Conservation (phyloP, 2,888 invertebrate species). For the Euzetes globulus region DNA sequence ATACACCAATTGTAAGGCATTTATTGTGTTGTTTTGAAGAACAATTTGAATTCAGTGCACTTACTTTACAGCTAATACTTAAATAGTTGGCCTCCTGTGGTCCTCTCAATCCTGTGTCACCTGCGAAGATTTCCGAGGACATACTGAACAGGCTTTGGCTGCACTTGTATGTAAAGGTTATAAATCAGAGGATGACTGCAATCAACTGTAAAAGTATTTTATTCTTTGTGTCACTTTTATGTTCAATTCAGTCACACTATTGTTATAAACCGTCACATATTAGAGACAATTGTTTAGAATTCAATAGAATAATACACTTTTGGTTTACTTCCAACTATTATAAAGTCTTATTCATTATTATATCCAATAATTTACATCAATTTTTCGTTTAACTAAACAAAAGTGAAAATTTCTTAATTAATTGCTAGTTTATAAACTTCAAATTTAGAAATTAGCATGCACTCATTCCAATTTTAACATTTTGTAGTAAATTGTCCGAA, state of each 20-base stretch:
- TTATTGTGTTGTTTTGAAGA: background rate
- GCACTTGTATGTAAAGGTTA: background rate
- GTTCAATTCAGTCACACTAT: background rate
- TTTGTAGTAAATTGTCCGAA: no score
- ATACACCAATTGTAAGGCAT: background rate
- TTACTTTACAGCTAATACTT: slow-evolving; percentile 1
- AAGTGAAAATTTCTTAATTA: no score
- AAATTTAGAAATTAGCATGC: no score
- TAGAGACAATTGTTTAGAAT: background rate
- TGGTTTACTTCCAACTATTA: background rate
- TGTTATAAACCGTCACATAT: slow-evolving; percentile 7
- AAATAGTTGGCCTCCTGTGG: slow-evolving; percentile 12
- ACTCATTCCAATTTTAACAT: no score
- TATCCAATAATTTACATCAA: background rate
- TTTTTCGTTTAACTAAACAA: no score
- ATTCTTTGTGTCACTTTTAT: slow-evolving; percentile 1
- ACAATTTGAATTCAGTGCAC: slow-evolving; percentile 1
- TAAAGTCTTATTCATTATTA: background rate
- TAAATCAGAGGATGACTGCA: slow-evolving; percentile 19
- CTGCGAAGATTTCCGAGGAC: background rate
- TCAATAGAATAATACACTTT: background rate
- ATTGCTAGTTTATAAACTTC: no score
- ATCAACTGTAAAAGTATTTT: slow-evolving; percentile 19
- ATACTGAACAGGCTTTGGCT: background rate
- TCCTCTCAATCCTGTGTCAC: slow-evolving; percentile 8